Conservation (phyloP, 1,140 invertebrate genomes). For the Bombus huntii region DNA sequence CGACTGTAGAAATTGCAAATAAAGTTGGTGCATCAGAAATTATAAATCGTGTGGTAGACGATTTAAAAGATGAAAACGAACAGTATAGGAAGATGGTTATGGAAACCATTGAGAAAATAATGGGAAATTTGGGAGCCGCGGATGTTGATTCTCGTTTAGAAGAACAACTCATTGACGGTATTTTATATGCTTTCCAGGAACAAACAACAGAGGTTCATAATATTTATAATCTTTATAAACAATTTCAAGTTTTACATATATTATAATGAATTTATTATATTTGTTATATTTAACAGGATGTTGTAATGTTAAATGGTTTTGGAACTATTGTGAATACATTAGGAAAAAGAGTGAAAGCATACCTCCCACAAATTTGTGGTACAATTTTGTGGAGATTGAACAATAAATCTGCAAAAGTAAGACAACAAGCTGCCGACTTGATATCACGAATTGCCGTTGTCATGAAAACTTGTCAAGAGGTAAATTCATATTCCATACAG, state of each 20-base stretch:
- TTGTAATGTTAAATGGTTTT: conserved; percentile 99
- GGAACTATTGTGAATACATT: conserved; percentile 99
- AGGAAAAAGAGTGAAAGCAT: conserved; percentile 98
- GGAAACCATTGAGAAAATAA: conserved; percentile 99
- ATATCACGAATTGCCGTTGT: conserved; percentile 99
- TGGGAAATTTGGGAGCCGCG: conserved; percentile 98
- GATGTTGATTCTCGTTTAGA: conserved; percentile 99
- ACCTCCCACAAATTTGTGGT: conserved; percentile 99
- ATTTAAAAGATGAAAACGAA: conserved; percentile 99
- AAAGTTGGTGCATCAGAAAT: conserved; percentile 99
- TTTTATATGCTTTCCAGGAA: conserved; percentile 99
- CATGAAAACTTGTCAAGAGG: conserved; percentile 99
- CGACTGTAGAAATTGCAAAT: conserved; percentile 99
- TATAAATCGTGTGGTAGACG: conserved; percentile 98
- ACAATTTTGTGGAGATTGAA: conserved; percentile 99
- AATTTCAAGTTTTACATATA: conserved; percentile 15
- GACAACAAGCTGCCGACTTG: conserved; percentile 99
- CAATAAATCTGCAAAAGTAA: conserved; percentile 99
- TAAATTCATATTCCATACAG: conserved; percentile 70
- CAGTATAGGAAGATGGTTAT: conserved; percentile 99
- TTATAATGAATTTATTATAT: conserved; percentile 13
- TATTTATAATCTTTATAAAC: conserved; percentile 5
- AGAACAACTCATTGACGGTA: conserved; percentile 99
- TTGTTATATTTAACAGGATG: conserved; percentile 87
- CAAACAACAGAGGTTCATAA: conserved; percentile 96